Evolutionary conservation across 2,113 vertebrate species (phyloP).

Genomic region (Baryphthengus martii): DNA sequence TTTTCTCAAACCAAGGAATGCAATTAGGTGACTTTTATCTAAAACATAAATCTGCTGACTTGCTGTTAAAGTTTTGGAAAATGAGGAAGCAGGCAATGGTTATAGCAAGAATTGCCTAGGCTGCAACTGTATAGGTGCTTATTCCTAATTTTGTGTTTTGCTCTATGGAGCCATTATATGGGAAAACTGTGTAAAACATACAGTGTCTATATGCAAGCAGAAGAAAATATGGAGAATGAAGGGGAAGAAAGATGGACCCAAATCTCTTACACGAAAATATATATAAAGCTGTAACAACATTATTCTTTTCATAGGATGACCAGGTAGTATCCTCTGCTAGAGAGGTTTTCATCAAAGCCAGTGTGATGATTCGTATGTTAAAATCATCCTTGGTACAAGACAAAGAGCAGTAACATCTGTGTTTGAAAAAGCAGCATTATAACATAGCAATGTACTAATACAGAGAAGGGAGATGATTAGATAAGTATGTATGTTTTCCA

Average conservation of each 20-base stretch:
- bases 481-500: not conserved
- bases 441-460: not conserved
- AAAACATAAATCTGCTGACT: slow-evolving; percentile 25
- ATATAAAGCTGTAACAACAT: not conserved
- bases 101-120: not conserved
- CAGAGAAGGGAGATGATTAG: not conserved
- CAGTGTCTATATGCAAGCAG: not conserved
- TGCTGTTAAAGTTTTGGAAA: not conserved
- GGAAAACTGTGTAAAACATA: not conserved
- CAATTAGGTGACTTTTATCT: slow-evolving; percentile 50
- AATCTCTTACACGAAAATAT: not conserved
- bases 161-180: not conserved
- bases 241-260: not conserved
- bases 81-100: not conserved
- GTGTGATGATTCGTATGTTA: not conserved
- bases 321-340: not conserved
- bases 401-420: not conserved
- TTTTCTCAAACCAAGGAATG: slow-evolving; percentile 40
- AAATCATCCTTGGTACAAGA: not conserved
- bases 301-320: not conserved
- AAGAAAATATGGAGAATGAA: not conserved
- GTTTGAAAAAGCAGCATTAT: not conserved
- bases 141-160: not conserved
- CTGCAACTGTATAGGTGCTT: not conserved
- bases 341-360: not conserved